Evolutionary conservation across 2,888 invertebrate genomes (phyloP), one percentile per base, ranked within the genome.

Genomic region (Tricholauxania praeusta): DNA sequence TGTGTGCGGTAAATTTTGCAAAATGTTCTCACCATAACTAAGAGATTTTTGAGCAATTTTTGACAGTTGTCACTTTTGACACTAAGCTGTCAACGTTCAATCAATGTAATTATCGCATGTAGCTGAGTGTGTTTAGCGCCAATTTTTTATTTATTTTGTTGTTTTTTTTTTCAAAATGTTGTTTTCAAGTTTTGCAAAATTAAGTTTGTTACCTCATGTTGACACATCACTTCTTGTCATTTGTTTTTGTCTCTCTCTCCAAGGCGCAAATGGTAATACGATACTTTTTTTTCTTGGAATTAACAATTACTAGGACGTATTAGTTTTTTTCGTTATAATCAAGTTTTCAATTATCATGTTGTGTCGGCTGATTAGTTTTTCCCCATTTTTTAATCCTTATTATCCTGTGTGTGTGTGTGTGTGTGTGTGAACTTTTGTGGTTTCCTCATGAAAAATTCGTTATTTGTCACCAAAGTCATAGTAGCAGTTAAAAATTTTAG

Each of bases 21-120:
- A 22, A 39, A 57, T 14, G 28, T 19, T 57, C 22, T 12, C 12
- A 19, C 0, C 19, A 19, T 12, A 55, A 28, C 6, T 15, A 8
- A 6, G 15, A 7, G 22, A 14, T 22, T 19, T 57, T 1, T 14
- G 3, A 22, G 22, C n/a, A n/a, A 57, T 19, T 22, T 64, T 64
- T 64, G 51, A 47, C 67, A 67, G 19, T 67, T 67, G 67, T 67
- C 67, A 57, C 57, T 47, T 55, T 67, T 67, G 67, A 57, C 57
- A 67, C 15, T 22, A 22, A 57, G 57, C 67, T 67, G 67, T 67
- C 67, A 67, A 57, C 67, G 57, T 67, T 22, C 19, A 67, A 67
- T 67, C 67, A 67, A 67, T 55, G 67, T 55, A 67, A 67, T 67
- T 67, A 67, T n/a, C 28, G 55, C 19, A 22, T 28, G 22, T 12